Evolutionary conservation across 2,888 invertebrate genomes (phyloP).

Genomic region (Caenorhabditis sp.): DNA sequence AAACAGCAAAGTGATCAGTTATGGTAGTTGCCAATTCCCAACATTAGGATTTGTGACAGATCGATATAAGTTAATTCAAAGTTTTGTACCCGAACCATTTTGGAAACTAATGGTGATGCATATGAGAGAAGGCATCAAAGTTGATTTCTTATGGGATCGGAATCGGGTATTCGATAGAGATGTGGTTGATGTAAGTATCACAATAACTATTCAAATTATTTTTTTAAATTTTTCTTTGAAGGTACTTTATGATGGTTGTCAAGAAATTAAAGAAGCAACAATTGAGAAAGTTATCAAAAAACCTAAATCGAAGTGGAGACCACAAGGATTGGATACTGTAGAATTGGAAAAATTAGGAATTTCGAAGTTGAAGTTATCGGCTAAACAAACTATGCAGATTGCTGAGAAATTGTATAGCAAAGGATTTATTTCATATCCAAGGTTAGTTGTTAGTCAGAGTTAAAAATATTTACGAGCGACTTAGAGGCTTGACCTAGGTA

Average conservation of each 20-base stretch:
- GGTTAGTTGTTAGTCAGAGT: conserved; percentile 72
- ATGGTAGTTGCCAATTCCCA: conserved; percentile 98
- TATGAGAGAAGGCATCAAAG: conserved; percentile 42
- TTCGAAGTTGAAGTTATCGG: conserved; percentile 87
- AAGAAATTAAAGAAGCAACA: conserved; percentile 63
- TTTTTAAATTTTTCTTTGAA: conserved; percentile 14
- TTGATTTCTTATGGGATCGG: conserved; percentile 65
- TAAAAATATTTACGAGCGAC: too few relatives aligned
- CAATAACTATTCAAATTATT: too few relatives aligned
- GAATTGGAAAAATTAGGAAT: conserved; percentile 95
- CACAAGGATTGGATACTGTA: conserved; percentile 89
- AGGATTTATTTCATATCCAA: conserved; percentile 95
- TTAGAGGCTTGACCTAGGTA: too few relatives aligned
- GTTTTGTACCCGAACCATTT: conserved; percentile 88
- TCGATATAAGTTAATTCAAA: conserved; percentile 74
- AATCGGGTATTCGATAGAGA: conserved; percentile 82
- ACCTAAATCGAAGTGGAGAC: conserved; percentile 94
- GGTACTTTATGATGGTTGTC: conserved; percentile 59
- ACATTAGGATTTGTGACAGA: conserved; percentile 99
- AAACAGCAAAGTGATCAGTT: conserved; percentile 79
- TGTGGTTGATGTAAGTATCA: conserved; percentile 77
- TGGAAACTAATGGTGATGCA: conserved; percentile 82
- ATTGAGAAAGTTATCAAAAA: conserved; percentile 78
- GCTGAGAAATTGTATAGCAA: conserved; percentile 94
- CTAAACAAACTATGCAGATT: conserved; percentile 92